Evolutionary conservation across 2,797 vertebrate species (phyloP).

Genomic region (Premnoplex brunnescens): DNA sequence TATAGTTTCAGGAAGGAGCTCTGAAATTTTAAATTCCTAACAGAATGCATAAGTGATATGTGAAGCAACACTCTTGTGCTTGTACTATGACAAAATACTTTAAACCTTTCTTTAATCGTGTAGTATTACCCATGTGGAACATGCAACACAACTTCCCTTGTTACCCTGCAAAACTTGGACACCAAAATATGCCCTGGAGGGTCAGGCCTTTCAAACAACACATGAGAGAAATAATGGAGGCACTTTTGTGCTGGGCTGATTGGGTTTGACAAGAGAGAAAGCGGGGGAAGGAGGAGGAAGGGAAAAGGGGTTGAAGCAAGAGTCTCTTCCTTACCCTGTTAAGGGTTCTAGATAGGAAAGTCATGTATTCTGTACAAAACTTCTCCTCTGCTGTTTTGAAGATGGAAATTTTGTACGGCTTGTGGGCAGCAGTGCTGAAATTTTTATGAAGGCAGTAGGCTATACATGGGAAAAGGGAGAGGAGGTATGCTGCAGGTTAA

Average conservation of each 20-base stretch:
- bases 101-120: background rate
- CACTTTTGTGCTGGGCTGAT: background rate
- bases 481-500: background rate
- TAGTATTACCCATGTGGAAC: background rate
- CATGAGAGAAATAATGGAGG: background rate
- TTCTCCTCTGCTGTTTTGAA: background rate
- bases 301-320: background rate
- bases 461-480: background rate
- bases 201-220: background rate
- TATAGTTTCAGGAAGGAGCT: fast-evolving
- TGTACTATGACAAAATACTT: background rate
- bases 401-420: background rate
- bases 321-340: background rate
- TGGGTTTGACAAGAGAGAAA: background rate
- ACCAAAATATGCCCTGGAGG: background rate
- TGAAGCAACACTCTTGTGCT: background rate
- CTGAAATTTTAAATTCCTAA: background rate
- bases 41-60: fast-evolving
- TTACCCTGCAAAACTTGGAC: background rate
- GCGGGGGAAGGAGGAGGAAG: background rate
- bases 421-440: background rate
- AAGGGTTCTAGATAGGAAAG: background rate
- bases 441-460: background rate
- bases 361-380: background rate
- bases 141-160: background rate